Evolutionary conservation across 2,888 invertebrate species (phyloP), one percentile per base, ranked within the genome.

Genomic region (Trissolcus japonicus): DNA sequence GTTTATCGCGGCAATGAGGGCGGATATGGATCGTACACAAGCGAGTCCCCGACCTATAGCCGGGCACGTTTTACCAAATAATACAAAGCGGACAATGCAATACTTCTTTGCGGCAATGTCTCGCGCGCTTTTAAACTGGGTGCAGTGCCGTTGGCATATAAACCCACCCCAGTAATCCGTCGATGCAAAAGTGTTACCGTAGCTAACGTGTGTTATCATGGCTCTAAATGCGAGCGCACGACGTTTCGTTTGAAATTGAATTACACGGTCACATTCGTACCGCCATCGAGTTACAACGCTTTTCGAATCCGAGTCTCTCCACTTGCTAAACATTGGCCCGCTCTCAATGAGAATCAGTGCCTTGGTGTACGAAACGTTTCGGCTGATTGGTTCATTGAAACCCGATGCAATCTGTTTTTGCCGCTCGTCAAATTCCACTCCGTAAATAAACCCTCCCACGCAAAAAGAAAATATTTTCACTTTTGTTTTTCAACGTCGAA

Each of bases 1-100:
- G 85, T 82, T 84, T 82, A 82, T 83, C 79, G 83, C 61, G 75
- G 68, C 41, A 76, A 76, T 60, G 82, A 83, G 83, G 76, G 73
- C 76, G 74, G 80, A 77, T 80, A 79, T 78, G 77, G 65, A 77
- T 65, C 76, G 80, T 65, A 68, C 79, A 78, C 72, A 60, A 66
- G 50, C 61, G 57, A 35, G 14, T 46, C 57, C n/a, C 62, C 16
- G 67, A 59, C 57, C 55, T 56, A 62, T 66, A 62, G 53, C 56
- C 41, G 59, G 66, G 25, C 63, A 72, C 68, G 72, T 76, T 71
- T 68, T 79, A 69, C 2, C 72, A 78, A 79, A 80, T 80, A 79
- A 79, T 79, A 68, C 79, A 75, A 76, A 69, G 66, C 69, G 59
- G 46, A 19, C 63, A 57, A 56, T 43, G 41, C 65, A 60, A 76